Base-by-base conservation (phyloP, 2,888 invertebrate species). In the Napeogenes inachia region DNA sequence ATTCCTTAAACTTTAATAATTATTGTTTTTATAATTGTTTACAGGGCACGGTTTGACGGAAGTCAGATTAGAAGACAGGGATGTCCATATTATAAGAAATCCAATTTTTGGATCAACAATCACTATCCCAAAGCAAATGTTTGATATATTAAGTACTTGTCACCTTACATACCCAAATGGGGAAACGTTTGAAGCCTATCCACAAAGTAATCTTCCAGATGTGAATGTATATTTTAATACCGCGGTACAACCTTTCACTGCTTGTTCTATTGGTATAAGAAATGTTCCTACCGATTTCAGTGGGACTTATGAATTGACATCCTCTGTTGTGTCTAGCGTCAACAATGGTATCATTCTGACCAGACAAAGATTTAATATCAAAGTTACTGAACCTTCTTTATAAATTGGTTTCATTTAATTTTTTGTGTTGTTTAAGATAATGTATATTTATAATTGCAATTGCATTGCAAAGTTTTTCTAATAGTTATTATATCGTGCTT, bases 221-320 rank as follows among this genome's bases (percentile, higher is more conserved):
- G 55, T 60, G 0, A 70, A 74, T 13, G 60, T 71, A 0, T 70
- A 64, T 30, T 72, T 71, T 42, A 12, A 62, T 13, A 4, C 54
- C 0, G 63, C 74, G 0, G 73, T 62, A 0, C 64, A 69, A 4
- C 77, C 77, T 0, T 81, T 78, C 63, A 71, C 69, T 0, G 62
- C 70, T 21, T 84, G 83, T 35, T 66, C 61, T 0, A 69, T 81
- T 30, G 73, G 68, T 0, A 78, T 84, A 66, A 61, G 66, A 4
- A 74, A 75, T 4, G 70, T 76, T 0, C 71, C 72, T 2, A 61
- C 63, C 0, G 71, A 70, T 0, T 64, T 70, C 46, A 75, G 76
- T 54, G 84, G 84, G 0, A 78, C 79, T 0, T 85, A 84, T 46
- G 76, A 81, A 63, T 65, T 84, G 5, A 35, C 75, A 13, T 79